Evolutionary conservation across 1,140 invertebrate genomes (phyloP).

Genomic region (Lineus longissimus): DNA sequence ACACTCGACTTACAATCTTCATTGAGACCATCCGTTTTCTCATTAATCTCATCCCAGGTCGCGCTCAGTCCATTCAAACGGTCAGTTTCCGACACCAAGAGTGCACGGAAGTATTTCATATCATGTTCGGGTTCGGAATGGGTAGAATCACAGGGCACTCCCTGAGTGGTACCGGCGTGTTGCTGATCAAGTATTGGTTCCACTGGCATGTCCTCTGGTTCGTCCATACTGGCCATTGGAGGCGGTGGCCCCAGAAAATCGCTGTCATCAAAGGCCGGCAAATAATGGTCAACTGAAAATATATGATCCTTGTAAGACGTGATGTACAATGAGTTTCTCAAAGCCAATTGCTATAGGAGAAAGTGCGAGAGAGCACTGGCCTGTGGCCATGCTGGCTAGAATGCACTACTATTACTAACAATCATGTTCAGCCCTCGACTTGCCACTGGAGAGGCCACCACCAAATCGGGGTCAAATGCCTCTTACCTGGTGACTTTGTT

Average conservation of each 20-base stretch:
- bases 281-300: background rate
- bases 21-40: constrained; percentile 16
- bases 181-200: background rate
- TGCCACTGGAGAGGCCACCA: too few relatives aligned
- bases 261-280: background rate
- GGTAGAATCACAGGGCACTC: background rate
- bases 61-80: constrained; percentile 27
- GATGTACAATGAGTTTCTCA: background rate
- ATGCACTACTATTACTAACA: too few relatives aligned
- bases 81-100: constrained; percentile 30
- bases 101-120: constrained; percentile 37
- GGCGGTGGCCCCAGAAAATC: constrained; percentile 8
- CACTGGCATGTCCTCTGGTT: constrained; percentile 6
- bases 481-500: background rate
- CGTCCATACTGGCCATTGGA: constrained; percentile 16
- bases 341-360: background rate
- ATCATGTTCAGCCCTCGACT: too few relatives aligned
- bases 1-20: constrained; percentile 37
- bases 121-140: constrained; percentile 28
- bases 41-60: constrained; percentile 30
- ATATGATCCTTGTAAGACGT: background rate
- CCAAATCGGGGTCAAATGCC: too few relatives aligned
- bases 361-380: too few relatives aligned
- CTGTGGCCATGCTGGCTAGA: too few relatives aligned
- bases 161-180: background rate